phyloP scores from a whole-genome alignment of 53 echinoderm and acorn worm species.

The Paelopatides confundens region DNA sequence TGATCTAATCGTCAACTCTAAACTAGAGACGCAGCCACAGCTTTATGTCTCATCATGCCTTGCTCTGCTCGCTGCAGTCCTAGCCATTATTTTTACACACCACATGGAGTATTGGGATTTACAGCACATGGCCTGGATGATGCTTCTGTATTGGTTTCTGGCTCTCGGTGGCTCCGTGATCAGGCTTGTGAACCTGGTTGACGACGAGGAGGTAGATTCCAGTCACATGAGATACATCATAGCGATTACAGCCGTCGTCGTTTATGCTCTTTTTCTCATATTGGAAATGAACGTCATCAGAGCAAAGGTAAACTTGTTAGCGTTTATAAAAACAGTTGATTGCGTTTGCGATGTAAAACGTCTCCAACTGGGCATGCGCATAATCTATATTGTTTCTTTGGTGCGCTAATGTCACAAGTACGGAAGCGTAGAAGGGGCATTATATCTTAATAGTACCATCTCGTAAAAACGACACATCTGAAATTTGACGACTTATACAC shows the following conservation, averaged over 20 bases:
- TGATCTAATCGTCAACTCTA: slow-evolving; percentile 30
- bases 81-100: slow-evolving; percentile 67
- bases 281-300: slow-evolving; percentile 50
- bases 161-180: slow-evolving; percentile 6
- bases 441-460: no score
- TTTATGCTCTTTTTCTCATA: slow-evolving; percentile 42
- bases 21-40: slow-evolving; percentile 77
- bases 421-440: no score
- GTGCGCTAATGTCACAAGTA: no score
- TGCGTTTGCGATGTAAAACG: background rate
- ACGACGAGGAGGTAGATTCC: slow-evolving; percentile 24
- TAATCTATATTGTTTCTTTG: no score
- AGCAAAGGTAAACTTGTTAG: slow-evolving; percentile 37
- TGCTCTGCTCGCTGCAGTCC: slow-evolving; percentile 54
- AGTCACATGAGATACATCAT: slow-evolving; percentile 6
- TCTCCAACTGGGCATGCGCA: no score
- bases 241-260: background rate
- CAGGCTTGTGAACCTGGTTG: slow-evolving; percentile 12
- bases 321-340: background rate
- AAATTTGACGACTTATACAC: no score
- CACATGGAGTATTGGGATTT: slow-evolving; percentile 78
- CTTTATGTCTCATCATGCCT: slow-evolving; percentile 72
- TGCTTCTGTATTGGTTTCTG: slow-evolving; percentile 74
- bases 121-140: slow-evolving; percentile 63
- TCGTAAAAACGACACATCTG: no score